phyloP scores from a whole-genome alignment of 30 jellyfish, hydroid and myxozoan genomes.

The Chironex yamaguchii region DNA sequence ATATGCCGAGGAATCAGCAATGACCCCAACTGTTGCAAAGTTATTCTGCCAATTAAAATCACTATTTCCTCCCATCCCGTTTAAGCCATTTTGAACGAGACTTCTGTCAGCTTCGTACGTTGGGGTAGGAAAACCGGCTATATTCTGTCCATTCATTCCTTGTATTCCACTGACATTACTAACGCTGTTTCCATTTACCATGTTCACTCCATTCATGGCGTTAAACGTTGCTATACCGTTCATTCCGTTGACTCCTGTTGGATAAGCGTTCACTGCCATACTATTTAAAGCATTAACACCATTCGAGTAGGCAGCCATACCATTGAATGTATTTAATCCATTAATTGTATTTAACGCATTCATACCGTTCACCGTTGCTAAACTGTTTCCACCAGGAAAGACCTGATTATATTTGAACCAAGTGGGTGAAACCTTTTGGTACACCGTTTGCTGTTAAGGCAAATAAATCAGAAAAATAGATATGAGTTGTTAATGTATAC shows the following conservation, averaged over 20 bases:
- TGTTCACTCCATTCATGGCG: conserved; percentile 86
- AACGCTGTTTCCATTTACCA: conserved; percentile 91
- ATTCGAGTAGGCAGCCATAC: conserved; percentile 90
- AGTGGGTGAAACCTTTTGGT: conserved; percentile 95
- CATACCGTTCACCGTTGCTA: conserved; percentile 91
- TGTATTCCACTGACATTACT: conserved; percentile 81
- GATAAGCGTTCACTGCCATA: conserved; percentile 85
- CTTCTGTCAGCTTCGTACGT: conserved; percentile 90
- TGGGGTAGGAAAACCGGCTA: conserved; percentile 89
- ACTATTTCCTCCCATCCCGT: conserved; percentile 68
- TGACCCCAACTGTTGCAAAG: conserved; percentile 73
- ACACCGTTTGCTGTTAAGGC: conserved; percentile 47
- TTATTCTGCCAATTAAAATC: conserved; percentile 93
- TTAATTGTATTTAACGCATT: conserved; percentile 84
- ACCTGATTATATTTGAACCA: conserved; percentile 93
- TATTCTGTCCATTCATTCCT: conserved; percentile 82
- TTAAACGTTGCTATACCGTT: conserved; percentile 84
- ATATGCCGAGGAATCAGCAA: conserved; percentile 86
- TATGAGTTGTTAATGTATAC: no score
- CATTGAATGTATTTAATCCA: conserved; percentile 81
- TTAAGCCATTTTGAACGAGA: conserved; percentile 79
- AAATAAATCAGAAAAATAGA: neutral
- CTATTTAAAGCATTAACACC: conserved; percentile 81
- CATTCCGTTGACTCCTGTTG: conserved; percentile 85
- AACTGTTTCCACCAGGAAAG: conserved; percentile 81